Evolutionary conservation across 1,140 invertebrate genomes (phyloP).

Genomic region (Trissolcus basalis): DNA sequence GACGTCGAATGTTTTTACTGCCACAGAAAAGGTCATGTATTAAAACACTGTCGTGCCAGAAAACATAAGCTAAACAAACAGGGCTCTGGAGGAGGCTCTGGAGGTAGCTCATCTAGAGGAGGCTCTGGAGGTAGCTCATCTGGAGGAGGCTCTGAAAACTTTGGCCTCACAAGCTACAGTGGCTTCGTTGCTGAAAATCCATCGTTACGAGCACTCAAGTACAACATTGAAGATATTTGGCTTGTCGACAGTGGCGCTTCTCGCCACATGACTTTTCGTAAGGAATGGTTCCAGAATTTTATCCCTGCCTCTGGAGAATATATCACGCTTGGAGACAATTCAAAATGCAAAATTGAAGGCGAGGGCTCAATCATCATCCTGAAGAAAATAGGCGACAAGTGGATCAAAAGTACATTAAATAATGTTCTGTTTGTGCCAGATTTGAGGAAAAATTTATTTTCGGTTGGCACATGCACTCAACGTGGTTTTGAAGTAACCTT

Average conservation of each 20-base stretch:
- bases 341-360: neutral
- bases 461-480: neutral
- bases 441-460: conserved; percentile 5
- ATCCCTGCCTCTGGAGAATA: neutral
- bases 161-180: too few relatives aligned
- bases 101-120: too few relatives aligned
- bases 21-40: conserved; percentile 24
- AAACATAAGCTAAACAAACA: conserved; percentile 14
- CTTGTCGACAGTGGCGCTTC: conserved; percentile 38
- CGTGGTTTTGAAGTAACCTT: neutral
- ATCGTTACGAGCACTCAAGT: too few relatives aligned
- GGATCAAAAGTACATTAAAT: neutral
- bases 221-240: conserved; percentile 25
- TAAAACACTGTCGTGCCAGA: conserved; percentile 7
- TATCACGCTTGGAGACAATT: neutral
- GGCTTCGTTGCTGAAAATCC: too few relatives aligned
- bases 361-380: neutral
- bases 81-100: neutral
- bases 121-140: too few relatives aligned
- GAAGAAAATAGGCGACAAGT: too few relatives aligned
- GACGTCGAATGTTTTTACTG: conserved; percentile 37
- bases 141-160: too few relatives aligned
- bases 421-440: neutral
- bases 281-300: conserved; percentile 24
- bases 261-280: conserved; percentile 24